A percentile compares a stretch with the other conserved stretches of the same genome.
Conservation (phyloP, 2,113 vertebrate genomes). For the Pollimyrus isidori region DNA sequence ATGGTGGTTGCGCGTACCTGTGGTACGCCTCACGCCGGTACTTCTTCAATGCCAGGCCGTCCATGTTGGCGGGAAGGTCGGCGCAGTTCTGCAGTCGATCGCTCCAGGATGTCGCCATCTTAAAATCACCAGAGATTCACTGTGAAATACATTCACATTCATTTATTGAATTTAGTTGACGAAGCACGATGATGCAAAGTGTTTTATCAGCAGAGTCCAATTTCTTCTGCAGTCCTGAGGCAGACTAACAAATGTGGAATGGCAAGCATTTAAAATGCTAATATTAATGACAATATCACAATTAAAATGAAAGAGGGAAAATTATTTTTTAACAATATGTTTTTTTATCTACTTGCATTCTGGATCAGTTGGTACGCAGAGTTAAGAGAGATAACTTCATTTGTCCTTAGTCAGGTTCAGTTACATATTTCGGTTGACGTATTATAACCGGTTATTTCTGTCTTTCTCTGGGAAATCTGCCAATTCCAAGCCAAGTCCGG, state of each 20-base stretch:
- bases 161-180: not conserved
- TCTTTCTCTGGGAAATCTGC: not conserved
- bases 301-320: not conserved
- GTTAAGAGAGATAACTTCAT: not conserved
- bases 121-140: conserved; percentile 51
- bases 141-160: conserved; percentile 37
- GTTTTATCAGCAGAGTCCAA: not conserved
- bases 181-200: not conserved
- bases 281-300: not conserved
- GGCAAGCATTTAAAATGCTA: not conserved
- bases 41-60: conserved; percentile 84
- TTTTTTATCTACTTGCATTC: not conserved
- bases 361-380: not conserved
- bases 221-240: not conserved
- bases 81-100: conserved; percentile 88
- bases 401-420: not conserved
- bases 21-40: conserved; percentile 90
- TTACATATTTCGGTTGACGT: not conserved
- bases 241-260: not conserved
- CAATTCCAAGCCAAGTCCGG: not conserved
- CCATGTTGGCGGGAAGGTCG: conserved; percentile 88
- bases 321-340: not conserved
- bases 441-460: not conserved
- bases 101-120: conserved; percentile 92
- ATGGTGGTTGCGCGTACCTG: conserved; percentile 56